Conservation (phyloP, 2,888 invertebrate genomes). For the Caenorhabditis sinica region DNA sequence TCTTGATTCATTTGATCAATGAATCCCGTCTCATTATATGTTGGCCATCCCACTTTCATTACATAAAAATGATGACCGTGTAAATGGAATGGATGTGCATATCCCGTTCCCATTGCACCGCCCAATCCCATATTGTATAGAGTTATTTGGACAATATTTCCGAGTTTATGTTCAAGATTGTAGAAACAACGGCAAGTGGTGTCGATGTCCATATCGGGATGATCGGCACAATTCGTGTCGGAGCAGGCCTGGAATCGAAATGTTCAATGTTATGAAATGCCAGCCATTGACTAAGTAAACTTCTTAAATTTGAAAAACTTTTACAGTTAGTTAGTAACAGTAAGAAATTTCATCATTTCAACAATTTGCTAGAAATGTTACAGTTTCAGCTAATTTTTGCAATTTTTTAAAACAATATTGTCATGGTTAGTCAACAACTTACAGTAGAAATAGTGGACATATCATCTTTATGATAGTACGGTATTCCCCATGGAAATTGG, state of each 20-base stretch:
- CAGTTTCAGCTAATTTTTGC: not conserved
- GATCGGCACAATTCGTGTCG: conserved; percentile 57
- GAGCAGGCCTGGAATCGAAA: conserved; percentile 58
- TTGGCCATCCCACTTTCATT: conserved; percentile 80
- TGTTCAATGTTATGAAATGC: too few relatives aligned
- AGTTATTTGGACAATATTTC: conserved; percentile 80
- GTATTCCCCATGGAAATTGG: conserved; percentile 77
- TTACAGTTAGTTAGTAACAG: not conserved
- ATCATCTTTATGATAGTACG: conserved; percentile 77
- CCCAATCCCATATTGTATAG: conserved; percentile 82
- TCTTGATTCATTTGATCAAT: conserved; percentile 76
- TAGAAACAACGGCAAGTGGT: conserved; percentile 79
- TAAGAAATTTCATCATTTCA: conserved; percentile 4
- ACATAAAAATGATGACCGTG: conserved; percentile 81
- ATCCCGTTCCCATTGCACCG: conserved; percentile 75
- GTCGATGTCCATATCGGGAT: conserved; percentile 66
- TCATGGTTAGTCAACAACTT: not conserved
- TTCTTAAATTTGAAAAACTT: not conserved
- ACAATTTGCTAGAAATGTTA: too few relatives aligned
- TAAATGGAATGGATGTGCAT: conserved; percentile 81
- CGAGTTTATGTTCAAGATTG: conserved; percentile 77
- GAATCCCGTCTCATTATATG: conserved; percentile 72
- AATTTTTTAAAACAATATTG: not conserved
- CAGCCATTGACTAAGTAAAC: too few relatives aligned
- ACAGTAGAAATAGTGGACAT: conserved; percentile 71